Base-by-base conservation (phyloP, 2,113 vertebrate genomes). In the Ammodramus savannarum region DNA sequence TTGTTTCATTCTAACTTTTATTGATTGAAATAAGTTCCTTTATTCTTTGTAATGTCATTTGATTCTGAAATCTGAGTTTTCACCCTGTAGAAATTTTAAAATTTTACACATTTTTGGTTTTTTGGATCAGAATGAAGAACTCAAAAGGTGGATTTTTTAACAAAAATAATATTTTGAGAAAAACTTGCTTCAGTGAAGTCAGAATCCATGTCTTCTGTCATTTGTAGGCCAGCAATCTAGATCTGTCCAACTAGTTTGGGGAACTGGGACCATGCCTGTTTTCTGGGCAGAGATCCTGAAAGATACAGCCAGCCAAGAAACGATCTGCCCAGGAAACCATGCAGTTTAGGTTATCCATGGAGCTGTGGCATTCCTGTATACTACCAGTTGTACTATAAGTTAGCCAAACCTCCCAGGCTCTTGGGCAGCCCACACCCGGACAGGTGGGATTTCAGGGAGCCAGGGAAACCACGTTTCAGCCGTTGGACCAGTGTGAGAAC, bases 391-490 rank as follows among this genome's bases (percentile, higher is more conserved):
- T 65, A 52, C 26, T 62, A 1, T 8, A 75, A 62, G 7, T 69
- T 72, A 89, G 81, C 77, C 87, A 95, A 44, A 80, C 51, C 85
- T 95, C 59, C 59, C 21, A 86, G 92, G 79, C 85, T 81, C 72
- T 86, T 77, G 68, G 75, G 65, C 86, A 93, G 32, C 54, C 54
- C 46, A 51, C 63, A 77, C 3, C 23, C 71, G 87, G 73, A 62
- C 90, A 94, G 93, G 87, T 94, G 91, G 81, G 74, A 87, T 69
- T 69, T 85, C 49, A 76, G 29, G 31, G 20, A 95, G 58, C 69
- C 81, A 87, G 58, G 29, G 41, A 89, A 82, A 44, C 3, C 16
- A 34, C 2, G 1, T 61, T 49, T 61, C 58, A 69, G 59, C 77
- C 48, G 32, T 39, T 91, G 92, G 91, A 89, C 7, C 23, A 10